Conservation (phyloP, 1,140 invertebrate species). For the Hyphantria cunea region DNA sequence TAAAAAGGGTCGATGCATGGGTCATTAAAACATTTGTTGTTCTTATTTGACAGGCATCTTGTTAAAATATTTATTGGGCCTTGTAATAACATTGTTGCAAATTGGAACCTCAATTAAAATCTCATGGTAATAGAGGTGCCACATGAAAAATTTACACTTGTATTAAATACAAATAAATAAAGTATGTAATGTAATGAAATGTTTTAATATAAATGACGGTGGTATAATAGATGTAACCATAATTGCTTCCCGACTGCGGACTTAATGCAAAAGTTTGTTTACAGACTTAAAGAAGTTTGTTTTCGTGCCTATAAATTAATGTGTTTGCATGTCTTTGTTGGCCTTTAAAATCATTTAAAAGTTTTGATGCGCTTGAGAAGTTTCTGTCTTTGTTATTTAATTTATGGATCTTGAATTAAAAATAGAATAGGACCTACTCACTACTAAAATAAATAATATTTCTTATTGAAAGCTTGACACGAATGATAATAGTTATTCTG, state of each 20-base stretch:
- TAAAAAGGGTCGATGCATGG: conserved; percentile 71
- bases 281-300: conserved; percentile 72
- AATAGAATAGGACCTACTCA: no score
- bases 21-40: conserved; percentile 78
- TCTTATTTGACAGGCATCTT: conserved; percentile 71
- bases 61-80: conserved; percentile 70
- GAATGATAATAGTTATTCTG: no score
- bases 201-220: conserved; percentile 43
- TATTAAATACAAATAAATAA: conserved; percentile 9
- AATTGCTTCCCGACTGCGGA: conserved; percentile 57
- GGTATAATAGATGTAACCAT: conserved; percentile 64
- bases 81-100: conserved; percentile 65
- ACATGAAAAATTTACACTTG: neutral
- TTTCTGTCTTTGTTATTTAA: conserved; percentile 1
- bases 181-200: conserved; percentile 39
- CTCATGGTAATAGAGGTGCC: conserved; percentile 12
- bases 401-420: no score
- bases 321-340: conserved; percentile 64
- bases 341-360: conserved; percentile 56
- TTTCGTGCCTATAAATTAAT: conserved; percentile 75
- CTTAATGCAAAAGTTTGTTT: conserved; percentile 77
- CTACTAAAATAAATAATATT: no score
- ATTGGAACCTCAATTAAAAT: conserved; percentile 50
- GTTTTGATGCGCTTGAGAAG: conserved; percentile 28
- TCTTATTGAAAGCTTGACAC: no score